phyloP scores from a whole-genome alignment of 2,888 invertebrate species.

The Listrodromus nycthemerus region DNA sequence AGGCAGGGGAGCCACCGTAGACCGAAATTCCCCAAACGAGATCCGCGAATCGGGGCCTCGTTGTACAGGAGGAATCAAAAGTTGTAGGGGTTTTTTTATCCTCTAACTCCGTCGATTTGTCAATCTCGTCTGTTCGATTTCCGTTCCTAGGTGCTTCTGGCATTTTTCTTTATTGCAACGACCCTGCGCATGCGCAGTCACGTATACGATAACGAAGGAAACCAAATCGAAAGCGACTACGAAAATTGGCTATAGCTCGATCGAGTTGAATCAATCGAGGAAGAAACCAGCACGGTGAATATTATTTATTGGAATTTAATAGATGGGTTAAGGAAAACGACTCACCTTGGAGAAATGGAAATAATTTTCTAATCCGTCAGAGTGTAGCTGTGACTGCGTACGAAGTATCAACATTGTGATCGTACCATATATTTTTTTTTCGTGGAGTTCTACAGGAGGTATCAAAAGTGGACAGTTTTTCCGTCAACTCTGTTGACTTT shows the following conservation, averaged over 20 bases:
- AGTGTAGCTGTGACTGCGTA: background rate
- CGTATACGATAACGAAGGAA: too few species aligned
- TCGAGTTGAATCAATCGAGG: background rate
- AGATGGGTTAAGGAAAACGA: background rate
- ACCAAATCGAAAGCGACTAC: background rate
- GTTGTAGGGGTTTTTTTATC: constrained; percentile 5
- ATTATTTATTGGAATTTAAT: background rate
- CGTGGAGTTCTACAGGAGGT: constrained; percentile 13
- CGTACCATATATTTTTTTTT: background rate
- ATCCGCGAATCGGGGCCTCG: constrained; percentile 21
- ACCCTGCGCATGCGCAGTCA: too few species aligned
- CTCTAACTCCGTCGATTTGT: background rate
- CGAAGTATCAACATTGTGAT: background rate
- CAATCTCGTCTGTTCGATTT: background rate
- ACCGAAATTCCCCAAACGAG: constrained; percentile 50
- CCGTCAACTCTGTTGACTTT: background rate
- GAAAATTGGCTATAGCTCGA: background rate
- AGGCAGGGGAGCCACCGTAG: constrained; percentile 1
- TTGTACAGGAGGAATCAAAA: constrained; percentile 49
- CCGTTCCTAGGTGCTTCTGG: background rate
- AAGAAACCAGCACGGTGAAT: background rate
- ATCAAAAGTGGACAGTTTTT: constrained; percentile 32
- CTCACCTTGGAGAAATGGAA: background rate
- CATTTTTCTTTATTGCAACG: too few species aligned
- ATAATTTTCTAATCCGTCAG: background rate